Percentiles rank a stretch among this genome's conserved stretches.
Evolutionary conservation across 2,797 vertebrate species (phyloP).

Genomic region (Heliangelus exortis): DNA sequence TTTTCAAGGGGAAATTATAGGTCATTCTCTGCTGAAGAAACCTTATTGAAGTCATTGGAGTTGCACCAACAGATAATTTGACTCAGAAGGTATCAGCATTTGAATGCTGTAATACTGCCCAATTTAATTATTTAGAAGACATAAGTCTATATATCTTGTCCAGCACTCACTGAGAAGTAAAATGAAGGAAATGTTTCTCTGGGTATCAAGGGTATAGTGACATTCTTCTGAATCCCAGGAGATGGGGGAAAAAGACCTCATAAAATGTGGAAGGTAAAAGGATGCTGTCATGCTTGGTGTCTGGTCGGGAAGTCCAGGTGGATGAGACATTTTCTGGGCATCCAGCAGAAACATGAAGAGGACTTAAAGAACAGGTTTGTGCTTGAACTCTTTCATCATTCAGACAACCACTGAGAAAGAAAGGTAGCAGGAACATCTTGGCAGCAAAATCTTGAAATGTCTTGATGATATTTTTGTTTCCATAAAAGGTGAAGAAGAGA

Average conservation of each 20-base stretch:
- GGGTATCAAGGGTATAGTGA: not conserved
- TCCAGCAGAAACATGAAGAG: not conserved
- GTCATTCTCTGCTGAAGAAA: not conserved
- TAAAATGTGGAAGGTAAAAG: not conserved
- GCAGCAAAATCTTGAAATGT: not conserved
- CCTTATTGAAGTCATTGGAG: not conserved
- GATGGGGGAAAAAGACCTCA: not conserved
- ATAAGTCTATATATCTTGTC: not conserved
- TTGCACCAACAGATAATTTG: not conserved
- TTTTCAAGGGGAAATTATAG: not conserved
- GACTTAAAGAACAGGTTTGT: not conserved
- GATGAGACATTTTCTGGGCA: not conserved
- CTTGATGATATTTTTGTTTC: not conserved
- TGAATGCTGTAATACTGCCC: not conserved
- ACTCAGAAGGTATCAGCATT: not conserved
- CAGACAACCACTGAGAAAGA: not conserved
- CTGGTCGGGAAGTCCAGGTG: not conserved
- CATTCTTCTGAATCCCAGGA: not conserved
- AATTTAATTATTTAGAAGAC: slow-evolving; percentile 3
- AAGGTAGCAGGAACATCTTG: not conserved
- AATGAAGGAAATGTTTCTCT: not conserved
- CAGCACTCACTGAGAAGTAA: not conserved
- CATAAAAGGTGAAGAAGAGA: not conserved
- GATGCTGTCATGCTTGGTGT: not conserved
- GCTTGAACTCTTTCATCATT: not conserved